These are phyloP conservation scores for Scolanthus callimorphus DNA, from an alignment of 92 coral and sea anemone genomes.

Conservation along the genomic window DNA sequence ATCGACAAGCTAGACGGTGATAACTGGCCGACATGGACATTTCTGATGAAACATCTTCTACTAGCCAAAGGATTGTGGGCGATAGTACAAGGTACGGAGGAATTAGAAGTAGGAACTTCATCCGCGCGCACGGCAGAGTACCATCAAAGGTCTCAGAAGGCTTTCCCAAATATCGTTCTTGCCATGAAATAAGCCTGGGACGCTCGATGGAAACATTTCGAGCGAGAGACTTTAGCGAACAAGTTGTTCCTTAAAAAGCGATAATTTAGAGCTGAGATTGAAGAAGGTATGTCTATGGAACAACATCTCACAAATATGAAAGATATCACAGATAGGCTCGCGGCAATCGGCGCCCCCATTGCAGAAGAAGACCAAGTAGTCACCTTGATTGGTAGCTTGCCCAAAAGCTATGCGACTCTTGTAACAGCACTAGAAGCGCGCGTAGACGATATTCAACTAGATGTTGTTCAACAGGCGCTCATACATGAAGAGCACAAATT, in stretches of 20 bases:
- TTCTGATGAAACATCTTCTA: slow-evolving; percentile 31
- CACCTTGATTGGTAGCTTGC: slow-evolving; percentile 48
- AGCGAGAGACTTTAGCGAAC: slow-evolving; percentile 35
- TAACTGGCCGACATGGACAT: slow-evolving; percentile 40
- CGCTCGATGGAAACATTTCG: slow-evolving; percentile 15
- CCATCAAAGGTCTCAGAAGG: slow-evolving; percentile 21
- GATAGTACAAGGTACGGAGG: slow-evolving; percentile 18
- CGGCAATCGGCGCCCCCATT: slow-evolving; percentile 53
- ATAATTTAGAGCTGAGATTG: slow-evolving; percentile 45
- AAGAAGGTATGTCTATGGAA: slow-evolving; percentile 41
- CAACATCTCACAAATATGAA: slow-evolving; percentile 48
- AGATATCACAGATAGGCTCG: slow-evolving; percentile 42
- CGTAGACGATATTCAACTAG: slow-evolving; percentile 26
- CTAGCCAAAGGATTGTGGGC: slow-evolving; percentile 26
- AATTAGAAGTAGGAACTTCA: slow-evolving; percentile 9
- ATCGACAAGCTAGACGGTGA: slow-evolving; percentile 21
- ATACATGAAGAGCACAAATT: slow-evolving; percentile 39
- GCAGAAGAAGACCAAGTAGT: slow-evolving; percentile 50
- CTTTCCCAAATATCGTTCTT: slow-evolving; percentile 31
- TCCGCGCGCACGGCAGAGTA: no score
- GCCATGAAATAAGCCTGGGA: slow-evolving; percentile 4
- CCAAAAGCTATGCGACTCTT: slow-evolving; percentile 41
- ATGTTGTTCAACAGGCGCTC: slow-evolving; percentile 44
- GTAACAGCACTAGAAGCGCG: slow-evolving; percentile 49
- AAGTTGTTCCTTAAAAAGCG: slow-evolving; percentile 42